Evolutionary conservation across 2,888 invertebrate species (phyloP), one percentile per base, ranked within the genome.

Genomic region (Meteorus colon): DNA sequence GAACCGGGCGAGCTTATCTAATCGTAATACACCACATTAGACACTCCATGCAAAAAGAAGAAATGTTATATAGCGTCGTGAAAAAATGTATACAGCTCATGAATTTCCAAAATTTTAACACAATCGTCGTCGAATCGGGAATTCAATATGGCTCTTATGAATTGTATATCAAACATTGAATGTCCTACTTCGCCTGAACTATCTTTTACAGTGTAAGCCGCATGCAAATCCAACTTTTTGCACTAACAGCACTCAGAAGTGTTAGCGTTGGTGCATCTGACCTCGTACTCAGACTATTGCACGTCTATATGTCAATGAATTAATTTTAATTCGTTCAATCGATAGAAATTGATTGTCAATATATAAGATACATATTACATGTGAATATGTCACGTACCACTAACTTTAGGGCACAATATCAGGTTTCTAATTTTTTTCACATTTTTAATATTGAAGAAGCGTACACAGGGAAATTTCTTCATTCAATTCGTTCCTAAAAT

Each of bases 1-100:
- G 88, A 88, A 88, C 88, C 86, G 86, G 81, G 80, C 75, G 77
- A 79, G 79, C 86, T 88, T 88, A 88, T 88, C 88, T 88, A 88
- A 88, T 88, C 88, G 82, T 82, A 72, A 51, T 75, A 79, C 75
- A 76, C 72, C 68, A 68, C 62, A 67, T 72, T 67, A 76, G 66
- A 76, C 72, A 72, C 48, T 72, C 16, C 41, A 34, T 37, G 71
- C 51, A 24, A 68, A 48, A 59, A 69, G 29, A 68, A 76, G 55
- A 66, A 72, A 55, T 29, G 48, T n/a, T n/a, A 29, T 62, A 41
- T 24, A 69, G 31, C 29, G 27, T 69, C 16, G 12, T 45, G 48
- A 48, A 10, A 67, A 65, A 65, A 19, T 19, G 34, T 37, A 12
- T 65, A 37, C 2, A 34, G 34, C 16, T 41, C 65, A 41, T 41